Percentiles rank a stretch among this genome's conserved stretches.
Evolutionary conservation across 2,797 vertebrate species (phyloP).

Genomic region (Mus spretus): DNA sequence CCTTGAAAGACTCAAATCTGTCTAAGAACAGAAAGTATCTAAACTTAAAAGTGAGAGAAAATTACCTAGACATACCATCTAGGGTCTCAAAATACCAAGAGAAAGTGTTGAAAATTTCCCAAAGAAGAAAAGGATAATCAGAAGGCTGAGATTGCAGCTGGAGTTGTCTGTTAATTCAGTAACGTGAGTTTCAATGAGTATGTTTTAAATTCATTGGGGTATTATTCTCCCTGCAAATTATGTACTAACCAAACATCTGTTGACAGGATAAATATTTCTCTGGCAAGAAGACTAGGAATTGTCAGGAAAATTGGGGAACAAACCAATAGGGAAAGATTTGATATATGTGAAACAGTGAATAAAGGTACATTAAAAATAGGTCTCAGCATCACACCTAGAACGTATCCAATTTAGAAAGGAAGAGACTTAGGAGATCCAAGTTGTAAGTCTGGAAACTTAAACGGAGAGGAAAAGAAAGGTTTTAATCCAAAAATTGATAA

Average conservation of each 20-base stretch:
- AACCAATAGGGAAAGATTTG: background rate
- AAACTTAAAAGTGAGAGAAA: slow-evolving; percentile 21
- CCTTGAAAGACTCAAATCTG: background rate
- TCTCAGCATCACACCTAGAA: background rate
- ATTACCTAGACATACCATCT: background rate
- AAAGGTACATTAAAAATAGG: background rate
- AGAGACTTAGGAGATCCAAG: background rate
- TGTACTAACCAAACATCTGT: background rate
- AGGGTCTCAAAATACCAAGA: slow-evolving; percentile 7
- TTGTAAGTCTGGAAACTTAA: background rate
- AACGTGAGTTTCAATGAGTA: background rate
- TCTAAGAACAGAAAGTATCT: background rate
- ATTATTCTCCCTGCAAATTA: slow-evolving; percentile 28
- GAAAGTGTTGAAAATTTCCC: background rate
- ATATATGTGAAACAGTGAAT: background rate
- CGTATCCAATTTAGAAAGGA: background rate
- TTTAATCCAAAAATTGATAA: background rate
- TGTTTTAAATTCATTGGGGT: background rate
- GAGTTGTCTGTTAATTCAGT: background rate
- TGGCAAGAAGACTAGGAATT: background rate
- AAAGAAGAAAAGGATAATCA: background rate
- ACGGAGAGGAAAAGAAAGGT: background rate
- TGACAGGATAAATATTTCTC: background rate
- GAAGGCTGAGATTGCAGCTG: background rate
- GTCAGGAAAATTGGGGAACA: background rate